A percentile compares a stretch with the other conserved stretches of the same genome.
These are phyloP conservation scores for Yponomeuta sedellus DNA, from an alignment of 2,888 invertebrate genomes.

Conservation along the genomic window DNA sequence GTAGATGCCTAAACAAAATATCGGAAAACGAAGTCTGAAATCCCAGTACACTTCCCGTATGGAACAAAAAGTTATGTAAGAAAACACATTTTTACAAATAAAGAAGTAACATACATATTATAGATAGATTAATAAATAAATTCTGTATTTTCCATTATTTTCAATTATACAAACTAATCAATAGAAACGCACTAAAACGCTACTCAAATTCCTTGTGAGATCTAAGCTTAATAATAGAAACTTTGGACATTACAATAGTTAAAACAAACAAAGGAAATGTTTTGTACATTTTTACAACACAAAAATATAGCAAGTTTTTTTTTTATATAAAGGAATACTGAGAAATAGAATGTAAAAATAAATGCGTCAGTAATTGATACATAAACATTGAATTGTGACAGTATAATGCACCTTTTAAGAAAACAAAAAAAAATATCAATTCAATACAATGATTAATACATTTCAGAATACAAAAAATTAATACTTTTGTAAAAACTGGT, in stretches of 20 bases:
- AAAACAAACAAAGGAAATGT: slow-evolving; percentile 47
- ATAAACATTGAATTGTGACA: slow-evolving; percentile 45
- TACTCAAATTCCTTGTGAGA: slow-evolving; percentile 65
- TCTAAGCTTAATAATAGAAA: slow-evolving; percentile 71
- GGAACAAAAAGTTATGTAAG: not conserved
- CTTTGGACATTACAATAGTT: slow-evolving; percentile 56
- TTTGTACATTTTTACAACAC: slow-evolving; percentile 73
- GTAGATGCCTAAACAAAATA: too few species aligned
- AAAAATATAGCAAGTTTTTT: slow-evolving; percentile 34
- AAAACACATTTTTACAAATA: slow-evolving; percentile 59
- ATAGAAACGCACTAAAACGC: slow-evolving; percentile 44
- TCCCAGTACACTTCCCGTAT: not conserved
- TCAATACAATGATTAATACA: slow-evolving; percentile 27
- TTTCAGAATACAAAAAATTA: slow-evolving; percentile 38
- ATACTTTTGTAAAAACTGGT: slow-evolving; percentile 53
- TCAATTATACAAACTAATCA: slow-evolving; percentile 54
- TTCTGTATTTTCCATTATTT: slow-evolving; percentile 41
- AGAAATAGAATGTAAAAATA: slow-evolving; percentile 30
- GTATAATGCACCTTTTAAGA: slow-evolving; percentile 39
- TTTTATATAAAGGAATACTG: slow-evolving; percentile 49
- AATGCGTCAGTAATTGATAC: slow-evolving; percentile 37
- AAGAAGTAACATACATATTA: slow-evolving; percentile 28
- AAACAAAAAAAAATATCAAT: slow-evolving; percentile 1
- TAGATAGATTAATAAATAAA: slow-evolving; percentile 67
- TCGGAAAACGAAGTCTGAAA: too few species aligned